Conservation (phyloP, 2,113 vertebrate genomes). For the Sinocyclocheilus rhinocerous region DNA sequence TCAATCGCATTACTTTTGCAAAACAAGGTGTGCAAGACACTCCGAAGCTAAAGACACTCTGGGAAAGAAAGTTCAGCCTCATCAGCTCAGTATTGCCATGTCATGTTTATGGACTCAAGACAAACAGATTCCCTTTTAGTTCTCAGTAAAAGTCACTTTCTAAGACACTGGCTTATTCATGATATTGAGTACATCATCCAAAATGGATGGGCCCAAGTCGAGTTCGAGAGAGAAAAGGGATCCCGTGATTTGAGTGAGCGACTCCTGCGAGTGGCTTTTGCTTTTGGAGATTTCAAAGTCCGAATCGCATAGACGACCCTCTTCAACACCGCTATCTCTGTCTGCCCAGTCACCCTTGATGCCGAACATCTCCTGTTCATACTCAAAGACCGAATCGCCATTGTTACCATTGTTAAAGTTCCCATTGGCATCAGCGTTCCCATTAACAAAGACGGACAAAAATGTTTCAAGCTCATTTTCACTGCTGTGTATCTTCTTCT, state of each 20-base stretch:
- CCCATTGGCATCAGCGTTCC: constrained; percentile 52
- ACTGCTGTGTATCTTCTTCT: constrained; percentile 61
- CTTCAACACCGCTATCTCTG: constrained; percentile 84
- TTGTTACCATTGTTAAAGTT: constrained; percentile 66
- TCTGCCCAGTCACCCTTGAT: constrained; percentile 86
- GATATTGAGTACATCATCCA: constrained; percentile 97
- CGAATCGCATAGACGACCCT: constrained; percentile 76
- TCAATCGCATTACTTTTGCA: constrained; percentile 65
- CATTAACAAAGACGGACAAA: constrained; percentile 56
- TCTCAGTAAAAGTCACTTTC: constrained; percentile 36
- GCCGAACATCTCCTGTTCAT: constrained; percentile 84
- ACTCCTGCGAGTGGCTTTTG: constrained; percentile 84
- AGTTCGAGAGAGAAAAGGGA: constrained; percentile 94
- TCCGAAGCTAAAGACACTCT: constrained; percentile 67
- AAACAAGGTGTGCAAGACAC: constrained; percentile 47
- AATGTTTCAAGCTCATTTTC: constrained; percentile 53
- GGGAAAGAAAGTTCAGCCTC: constrained; percentile 65
- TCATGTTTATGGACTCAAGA: too few species aligned
- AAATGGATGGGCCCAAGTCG: constrained; percentile 94
- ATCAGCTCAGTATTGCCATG: constrained; percentile 63
- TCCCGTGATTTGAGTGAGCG: constrained; percentile 85
- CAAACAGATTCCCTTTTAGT: too few species aligned
- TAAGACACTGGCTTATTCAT: constrained; percentile 86
- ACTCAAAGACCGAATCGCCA: constrained; percentile 73
- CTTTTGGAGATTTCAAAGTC: constrained; percentile 82